phyloP scores from a whole-genome alignment of 2,888 invertebrate species.

The Sepiola atlantica region DNA sequence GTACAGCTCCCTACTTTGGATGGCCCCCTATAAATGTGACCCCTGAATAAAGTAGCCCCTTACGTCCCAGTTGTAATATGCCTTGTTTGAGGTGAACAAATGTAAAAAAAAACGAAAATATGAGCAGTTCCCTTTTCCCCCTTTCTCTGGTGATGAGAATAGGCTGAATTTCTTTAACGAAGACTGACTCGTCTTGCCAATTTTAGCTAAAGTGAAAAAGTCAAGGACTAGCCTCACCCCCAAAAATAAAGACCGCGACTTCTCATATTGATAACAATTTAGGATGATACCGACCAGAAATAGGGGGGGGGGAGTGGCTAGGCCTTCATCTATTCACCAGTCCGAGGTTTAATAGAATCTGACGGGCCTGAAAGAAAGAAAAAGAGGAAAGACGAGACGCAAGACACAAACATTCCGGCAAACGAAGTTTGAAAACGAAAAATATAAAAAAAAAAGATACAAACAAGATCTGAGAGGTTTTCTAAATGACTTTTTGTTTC shows the following conservation, averaged over 20 bases:
- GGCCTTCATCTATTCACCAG: background rate
- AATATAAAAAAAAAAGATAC: background rate
- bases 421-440: background rate
- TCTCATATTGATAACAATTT: background rate
- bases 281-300: background rate
- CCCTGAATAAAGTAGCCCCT: too few species aligned
- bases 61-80: too few species aligned
- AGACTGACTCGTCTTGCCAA: background rate
- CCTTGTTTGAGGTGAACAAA: too few species aligned
- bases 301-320: too few species aligned
- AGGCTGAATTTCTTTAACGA: background rate
- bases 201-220: background rate
- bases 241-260: background rate
- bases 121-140: too few species aligned
- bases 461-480: background rate
- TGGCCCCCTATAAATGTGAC: too few species aligned
- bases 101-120: too few species aligned
- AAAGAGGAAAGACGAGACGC: background rate
- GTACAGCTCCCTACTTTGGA: too few species aligned
- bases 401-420: background rate
- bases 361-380: background rate
- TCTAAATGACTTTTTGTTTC: background rate
- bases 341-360: background rate
- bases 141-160: background rate
- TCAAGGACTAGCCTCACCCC: background rate